Evolutionary conservation across 2,888 invertebrate species (phyloP).

Genomic region (Aleiodes alternator): DNA sequence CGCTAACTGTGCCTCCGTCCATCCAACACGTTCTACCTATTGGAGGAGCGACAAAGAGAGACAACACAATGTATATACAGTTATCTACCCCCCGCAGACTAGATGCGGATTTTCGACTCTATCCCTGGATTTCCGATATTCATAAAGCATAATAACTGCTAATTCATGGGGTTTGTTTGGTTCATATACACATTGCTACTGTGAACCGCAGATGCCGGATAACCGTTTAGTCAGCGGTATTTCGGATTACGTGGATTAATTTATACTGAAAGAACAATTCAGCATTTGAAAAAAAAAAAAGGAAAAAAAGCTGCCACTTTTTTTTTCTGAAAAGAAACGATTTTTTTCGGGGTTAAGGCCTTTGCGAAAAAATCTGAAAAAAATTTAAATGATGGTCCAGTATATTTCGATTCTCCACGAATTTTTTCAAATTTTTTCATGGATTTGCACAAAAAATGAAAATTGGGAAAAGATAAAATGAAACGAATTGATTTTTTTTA

Average conservation of each 20-base stretch:
- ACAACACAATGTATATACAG: constrained; percentile 6
- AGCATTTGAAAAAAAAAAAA: not conserved
- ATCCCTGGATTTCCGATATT: constrained; percentile 49
- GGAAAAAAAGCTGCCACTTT: not conserved
- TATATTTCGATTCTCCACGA: no score
- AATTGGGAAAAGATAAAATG: no score
- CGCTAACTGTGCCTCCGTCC: not conserved
- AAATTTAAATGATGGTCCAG: not conserved
- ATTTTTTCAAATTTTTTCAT: no score
- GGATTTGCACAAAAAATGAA: no score
- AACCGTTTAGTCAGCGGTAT: constrained; percentile 19
- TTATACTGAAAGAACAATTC: not conserved
- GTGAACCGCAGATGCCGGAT: constrained; percentile 14
- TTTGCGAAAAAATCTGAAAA: no score
- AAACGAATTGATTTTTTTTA: no score
- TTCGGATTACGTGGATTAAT: constrained; percentile 9
- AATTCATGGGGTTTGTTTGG: constrained; percentile 62
- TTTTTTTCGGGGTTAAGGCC: no score
- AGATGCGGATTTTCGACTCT: constrained; percentile 44
- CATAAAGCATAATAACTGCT: constrained; percentile 61
- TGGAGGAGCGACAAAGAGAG: not conserved
- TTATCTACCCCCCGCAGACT: constrained; percentile 11
- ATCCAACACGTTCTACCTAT: not conserved
- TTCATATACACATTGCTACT: constrained; percentile 23
- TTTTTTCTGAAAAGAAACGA: not conserved